Percentiles rank a stretch among this genome's conserved stretches.
Conservation (phyloP, 2,113 vertebrate genomes). For the Macrotis lagotis region DNA sequence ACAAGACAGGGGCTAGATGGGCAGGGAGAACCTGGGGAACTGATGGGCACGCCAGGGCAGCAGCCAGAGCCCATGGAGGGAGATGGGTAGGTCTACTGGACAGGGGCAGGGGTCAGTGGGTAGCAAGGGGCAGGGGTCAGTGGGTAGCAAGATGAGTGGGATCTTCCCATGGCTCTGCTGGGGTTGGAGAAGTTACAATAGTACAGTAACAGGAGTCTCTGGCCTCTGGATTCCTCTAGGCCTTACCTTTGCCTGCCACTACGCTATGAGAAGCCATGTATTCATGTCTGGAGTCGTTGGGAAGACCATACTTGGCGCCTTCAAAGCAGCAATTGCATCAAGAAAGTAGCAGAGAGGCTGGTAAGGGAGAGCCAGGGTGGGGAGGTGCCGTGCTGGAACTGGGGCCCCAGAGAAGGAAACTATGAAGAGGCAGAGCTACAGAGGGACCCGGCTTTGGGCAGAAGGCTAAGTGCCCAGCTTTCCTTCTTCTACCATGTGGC, state of each 20-base stretch:
- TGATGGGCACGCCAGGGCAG: constrained; percentile 80
- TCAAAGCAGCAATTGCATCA: constrained; percentile 89
- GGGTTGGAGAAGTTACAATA: not conserved
- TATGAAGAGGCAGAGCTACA: not conserved
- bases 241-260: constrained; percentile 90
- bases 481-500: not conserved
- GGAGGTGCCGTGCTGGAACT: not conserved
- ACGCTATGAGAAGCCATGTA: constrained; percentile 87
- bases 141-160: not conserved
- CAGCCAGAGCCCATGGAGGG: constrained; percentile 88
- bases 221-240: constrained; percentile 78
- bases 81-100: constrained; percentile 82
- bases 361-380: constrained; percentile 74
- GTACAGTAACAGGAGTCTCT: not conserved
- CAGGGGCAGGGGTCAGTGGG: not conserved
- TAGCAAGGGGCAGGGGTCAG: not conserved
- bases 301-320: constrained; percentile 94
- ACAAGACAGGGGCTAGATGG: constrained; percentile 75
- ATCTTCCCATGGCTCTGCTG: not conserved
- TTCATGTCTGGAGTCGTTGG: constrained; percentile 91
- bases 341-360: constrained; percentile 93
- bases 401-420: not conserved
- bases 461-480: not conserved
- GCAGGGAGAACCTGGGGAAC: constrained; percentile 75
- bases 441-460: not conserved